Base-by-base conservation (phyloP, 2,888 invertebrate genomes). In the Synanthedon myopaeformis region DNA sequence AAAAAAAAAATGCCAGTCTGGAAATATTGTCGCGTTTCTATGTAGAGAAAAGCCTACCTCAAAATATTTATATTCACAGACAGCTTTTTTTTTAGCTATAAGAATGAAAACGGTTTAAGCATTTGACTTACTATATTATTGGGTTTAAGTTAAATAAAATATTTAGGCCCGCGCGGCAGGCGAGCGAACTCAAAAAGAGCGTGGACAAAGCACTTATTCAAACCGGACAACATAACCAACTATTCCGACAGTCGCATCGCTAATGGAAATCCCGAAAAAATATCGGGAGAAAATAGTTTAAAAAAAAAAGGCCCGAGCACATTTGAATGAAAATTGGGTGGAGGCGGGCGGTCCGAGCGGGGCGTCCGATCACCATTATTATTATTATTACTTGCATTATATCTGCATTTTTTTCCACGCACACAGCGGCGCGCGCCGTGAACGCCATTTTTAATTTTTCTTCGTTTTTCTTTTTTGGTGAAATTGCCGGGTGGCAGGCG, bases 351-450 rank as follows among this genome's bases (percentile, higher is more conserved):
- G 76, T 64, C 63, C 71, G 65, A 70, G 49, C 53, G 72, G 70
- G 67, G 72, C 68, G 73, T 75, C 84, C 83, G 84, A 85, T 81
- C 76, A 69, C 84, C 78, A 85, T 85, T 86, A 87, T 87, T 86
- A 85, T 85, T 87, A 83, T 87, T 86, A 86, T 86, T 85, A 86
- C 84, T 78, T 74, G 82, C 85, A 86, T 85, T 85, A 86, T 86
- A 85, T 84, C 84, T 82, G 83, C 82, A 82, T 84, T 84, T 84
- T 17, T 84, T 85, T 82, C 79, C 61, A 80, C 84, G 79, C 85
- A 82, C 82, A 82, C 83, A 77, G 65, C 65, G 69, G 70, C 63
- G 61, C 62, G 64, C 61, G 62, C 62, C 54, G 56, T 66, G 72
- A 59, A 64, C 72, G 83, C 82, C 83, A 83, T 85, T 84, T 23